Percentiles rank a stretch among this genome's conserved stretches.
These are phyloP conservation scores for Polydrusus cervinus DNA, from an alignment of 2,888 invertebrate genomes.

Conservation along the genomic window DNA sequence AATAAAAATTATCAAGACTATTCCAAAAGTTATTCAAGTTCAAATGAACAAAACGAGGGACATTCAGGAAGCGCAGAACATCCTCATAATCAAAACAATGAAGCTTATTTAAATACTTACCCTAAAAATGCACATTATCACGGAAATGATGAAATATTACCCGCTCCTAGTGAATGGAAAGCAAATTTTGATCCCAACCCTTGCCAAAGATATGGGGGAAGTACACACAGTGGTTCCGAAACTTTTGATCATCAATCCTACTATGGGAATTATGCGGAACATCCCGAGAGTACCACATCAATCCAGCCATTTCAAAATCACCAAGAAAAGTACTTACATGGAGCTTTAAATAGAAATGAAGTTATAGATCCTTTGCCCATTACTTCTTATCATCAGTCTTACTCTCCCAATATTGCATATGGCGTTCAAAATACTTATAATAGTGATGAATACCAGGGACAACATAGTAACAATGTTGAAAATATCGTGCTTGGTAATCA, in stretches of 20 bases:
- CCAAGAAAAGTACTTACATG: background rate
- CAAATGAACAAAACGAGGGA: conserved; percentile 3
- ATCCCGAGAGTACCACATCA: conserved; percentile 1
- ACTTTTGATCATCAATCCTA: background rate
- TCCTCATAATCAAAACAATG: background rate
- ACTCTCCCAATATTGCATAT: background rate
- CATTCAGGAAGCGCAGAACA: background rate
- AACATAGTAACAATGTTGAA: background rate
- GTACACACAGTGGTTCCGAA: background rate
- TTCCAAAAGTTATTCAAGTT: background rate
- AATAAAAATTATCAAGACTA: background rate
- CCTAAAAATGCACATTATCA: background rate
- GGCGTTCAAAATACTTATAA: background rate
- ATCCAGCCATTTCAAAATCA: background rate
- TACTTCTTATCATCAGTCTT: background rate
- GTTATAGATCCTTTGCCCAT: background rate
- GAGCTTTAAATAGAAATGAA: conserved; percentile 11
- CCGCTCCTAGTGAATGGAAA: conserved; percentile 29
- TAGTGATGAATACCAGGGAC: background rate
- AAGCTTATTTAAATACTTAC: background rate
- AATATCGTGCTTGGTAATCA: conserved; percentile 25
- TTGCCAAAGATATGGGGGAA: background rate
- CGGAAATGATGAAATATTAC: background rate
- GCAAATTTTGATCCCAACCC: background rate
- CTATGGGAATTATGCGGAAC: background rate